These are phyloP conservation scores for Tortrix viridana DNA, from an alignment of 2,888 invertebrate species.

Conservation along the genomic window DNA sequence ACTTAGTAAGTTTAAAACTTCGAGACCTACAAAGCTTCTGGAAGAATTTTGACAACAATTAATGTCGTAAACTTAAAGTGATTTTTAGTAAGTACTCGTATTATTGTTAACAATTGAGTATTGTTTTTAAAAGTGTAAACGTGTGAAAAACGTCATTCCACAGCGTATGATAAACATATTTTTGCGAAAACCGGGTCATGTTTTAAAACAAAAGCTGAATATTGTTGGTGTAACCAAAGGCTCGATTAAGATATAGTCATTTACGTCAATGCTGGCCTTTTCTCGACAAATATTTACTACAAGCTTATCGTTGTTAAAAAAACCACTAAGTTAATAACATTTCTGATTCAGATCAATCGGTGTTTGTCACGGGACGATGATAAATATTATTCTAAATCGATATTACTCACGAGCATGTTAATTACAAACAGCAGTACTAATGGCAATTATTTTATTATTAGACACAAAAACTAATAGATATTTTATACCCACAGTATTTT, in stretches of 20 bases:
- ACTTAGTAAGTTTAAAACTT: no score
- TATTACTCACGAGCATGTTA: background rate
- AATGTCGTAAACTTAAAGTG: no score
- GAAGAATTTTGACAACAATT: no score
- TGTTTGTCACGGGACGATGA: background rate
- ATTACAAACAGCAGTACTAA: no score
- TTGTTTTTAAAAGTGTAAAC: background rate
- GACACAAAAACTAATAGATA: no score
- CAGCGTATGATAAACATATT: slow-evolving; percentile 16
- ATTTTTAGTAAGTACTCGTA: no score
- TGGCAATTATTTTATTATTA: no score
- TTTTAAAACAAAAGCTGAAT: slow-evolving; percentile 1
- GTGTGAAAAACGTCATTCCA: slow-evolving; percentile 2
- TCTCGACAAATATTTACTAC: slow-evolving; percentile 35
- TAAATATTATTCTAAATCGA: background rate
- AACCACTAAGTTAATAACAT: slow-evolving; percentile 18
- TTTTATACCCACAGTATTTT: no score
- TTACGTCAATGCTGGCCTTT: slow-evolving; percentile 44
- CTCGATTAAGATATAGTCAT: slow-evolving; percentile 31
- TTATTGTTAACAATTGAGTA: background rate
- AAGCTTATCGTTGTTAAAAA: slow-evolving; percentile 22
- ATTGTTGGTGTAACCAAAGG: slow-evolving; percentile 22
- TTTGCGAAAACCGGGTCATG: slow-evolving; percentile 26
- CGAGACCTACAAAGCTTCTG: no score
- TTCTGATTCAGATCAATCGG: slow-evolving; percentile 6